Evolutionary conservation across 2,888 invertebrate species (phyloP).

Genomic region (Toxonevra muliebris): DNA sequence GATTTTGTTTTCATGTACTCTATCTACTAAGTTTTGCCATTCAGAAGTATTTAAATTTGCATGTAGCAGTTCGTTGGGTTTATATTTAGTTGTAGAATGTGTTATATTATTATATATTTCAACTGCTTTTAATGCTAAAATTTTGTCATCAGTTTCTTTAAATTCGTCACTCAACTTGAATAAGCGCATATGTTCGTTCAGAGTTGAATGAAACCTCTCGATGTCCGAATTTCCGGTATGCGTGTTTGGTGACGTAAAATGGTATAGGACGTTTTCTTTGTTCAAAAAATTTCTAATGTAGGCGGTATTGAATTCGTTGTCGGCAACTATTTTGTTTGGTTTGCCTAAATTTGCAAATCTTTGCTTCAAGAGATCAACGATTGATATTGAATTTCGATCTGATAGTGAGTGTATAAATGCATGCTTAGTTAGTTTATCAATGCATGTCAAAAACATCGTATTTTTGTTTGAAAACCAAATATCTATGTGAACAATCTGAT

Average conservation of each 20-base stretch:
- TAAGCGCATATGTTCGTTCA: conserved; percentile 25
- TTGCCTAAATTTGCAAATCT: conserved; percentile 28
- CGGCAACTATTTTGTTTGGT: conserved; percentile 24
- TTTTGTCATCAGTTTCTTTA: conserved; percentile 13
- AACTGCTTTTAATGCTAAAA: conserved; percentile 16
- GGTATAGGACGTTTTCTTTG: conserved; percentile 9
- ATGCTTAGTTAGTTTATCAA: conserved; percentile 29
- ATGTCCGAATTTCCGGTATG: conserved; percentile 22
- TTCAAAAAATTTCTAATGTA: conserved; percentile 24
- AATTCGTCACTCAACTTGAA: conserved; percentile 18
- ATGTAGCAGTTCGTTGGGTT: conserved; percentile 22
- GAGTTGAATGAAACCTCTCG: conserved; percentile 29
- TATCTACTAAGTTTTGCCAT: conserved; percentile 18
- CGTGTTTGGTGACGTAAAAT: no score
- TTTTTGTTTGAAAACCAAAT: conserved; percentile 21
- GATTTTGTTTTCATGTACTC: conserved; percentile 4
- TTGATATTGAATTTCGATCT: conserved; percentile 25
- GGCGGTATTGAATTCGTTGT: conserved; percentile 29
- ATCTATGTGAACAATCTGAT: not conserved
- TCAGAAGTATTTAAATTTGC: conserved; percentile 6
- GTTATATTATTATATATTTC: conserved; percentile 26
- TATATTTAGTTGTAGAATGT: conserved; percentile 20
- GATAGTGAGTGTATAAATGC: conserved; percentile 21
- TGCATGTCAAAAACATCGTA: conserved; percentile 26
- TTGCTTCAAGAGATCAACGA: conserved; percentile 15